Conservation (phyloP, 2,113 vertebrate genomes). For the Cyanistes caeruleus region DNA sequence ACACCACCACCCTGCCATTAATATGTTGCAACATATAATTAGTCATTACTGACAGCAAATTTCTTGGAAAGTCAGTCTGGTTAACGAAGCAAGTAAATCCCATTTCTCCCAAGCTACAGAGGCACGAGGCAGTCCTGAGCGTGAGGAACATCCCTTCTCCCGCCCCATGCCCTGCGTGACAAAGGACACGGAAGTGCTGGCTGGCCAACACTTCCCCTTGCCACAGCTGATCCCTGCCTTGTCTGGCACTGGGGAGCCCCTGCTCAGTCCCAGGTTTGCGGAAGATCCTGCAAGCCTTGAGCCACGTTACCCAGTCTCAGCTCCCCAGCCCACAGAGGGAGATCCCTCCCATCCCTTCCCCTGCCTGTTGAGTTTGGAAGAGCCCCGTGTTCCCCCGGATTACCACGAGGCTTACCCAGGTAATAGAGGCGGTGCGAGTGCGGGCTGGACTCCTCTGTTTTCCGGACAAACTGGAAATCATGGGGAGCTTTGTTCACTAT, state of each 20-base stretch:
- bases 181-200: neutral
- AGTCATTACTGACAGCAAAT: neutral
- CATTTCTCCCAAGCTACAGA: neutral
- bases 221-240: neutral
- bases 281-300: neutral
- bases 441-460: conserved; percentile 84
- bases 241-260: neutral
- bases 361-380: neutral
- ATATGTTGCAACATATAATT: neutral
- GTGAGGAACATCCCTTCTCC: neutral
- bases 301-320: neutral
- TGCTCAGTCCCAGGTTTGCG: neutral
- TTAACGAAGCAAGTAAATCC: neutral
- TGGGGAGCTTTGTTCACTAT: conserved; percentile 91
- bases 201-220: neutral
- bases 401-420: conserved; percentile 82
- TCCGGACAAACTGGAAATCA: conserved; percentile 92
- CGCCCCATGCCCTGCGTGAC: neutral
- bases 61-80: neutral
- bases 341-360: neutral
- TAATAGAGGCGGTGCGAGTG: conserved; percentile 94
- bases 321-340: neutral
- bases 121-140: neutral
- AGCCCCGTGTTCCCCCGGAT: neutral
- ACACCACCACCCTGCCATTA: neutral